Conservation (phyloP, 2,888 invertebrate genomes). For the Phengaris alcon region DNA sequence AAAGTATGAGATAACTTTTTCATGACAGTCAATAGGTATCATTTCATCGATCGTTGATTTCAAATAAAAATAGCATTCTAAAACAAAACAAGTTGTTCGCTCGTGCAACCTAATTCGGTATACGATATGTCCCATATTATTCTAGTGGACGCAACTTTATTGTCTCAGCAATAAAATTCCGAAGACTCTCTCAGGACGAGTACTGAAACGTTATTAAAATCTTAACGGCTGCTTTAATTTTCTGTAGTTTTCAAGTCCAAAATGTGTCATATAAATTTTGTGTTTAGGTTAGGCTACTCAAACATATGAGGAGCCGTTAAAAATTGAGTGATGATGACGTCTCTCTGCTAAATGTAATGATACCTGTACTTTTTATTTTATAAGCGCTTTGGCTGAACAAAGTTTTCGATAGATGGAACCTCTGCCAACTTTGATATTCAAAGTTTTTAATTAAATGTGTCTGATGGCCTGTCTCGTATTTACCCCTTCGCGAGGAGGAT, state of each 20-base stretch:
- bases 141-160: neutral
- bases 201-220: too few species aligned
- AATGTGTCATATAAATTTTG: neutral
- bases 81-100: neutral
- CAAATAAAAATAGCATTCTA: neutral
- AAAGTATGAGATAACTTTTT: neutral
- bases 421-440: conserved; percentile 12
- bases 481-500: neutral
- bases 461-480: conserved; percentile 13
- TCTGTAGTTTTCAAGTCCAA: too few species aligned
- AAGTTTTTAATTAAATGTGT: conserved; percentile 24
- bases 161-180: neutral
- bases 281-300: neutral
- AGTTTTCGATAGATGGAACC: conserved; percentile 13
- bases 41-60: neutral
- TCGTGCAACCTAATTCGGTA: neutral
- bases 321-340: neutral
- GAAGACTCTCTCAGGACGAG: neutral
- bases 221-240: neutral
- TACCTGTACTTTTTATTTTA: neutral
- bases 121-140: neutral
- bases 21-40: neutral
- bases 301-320: neutral
- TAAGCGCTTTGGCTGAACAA: neutral
- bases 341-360: neutral